Base-by-base conservation (phyloP, 2,113 vertebrate species). In the Cariama cristata region DNA sequence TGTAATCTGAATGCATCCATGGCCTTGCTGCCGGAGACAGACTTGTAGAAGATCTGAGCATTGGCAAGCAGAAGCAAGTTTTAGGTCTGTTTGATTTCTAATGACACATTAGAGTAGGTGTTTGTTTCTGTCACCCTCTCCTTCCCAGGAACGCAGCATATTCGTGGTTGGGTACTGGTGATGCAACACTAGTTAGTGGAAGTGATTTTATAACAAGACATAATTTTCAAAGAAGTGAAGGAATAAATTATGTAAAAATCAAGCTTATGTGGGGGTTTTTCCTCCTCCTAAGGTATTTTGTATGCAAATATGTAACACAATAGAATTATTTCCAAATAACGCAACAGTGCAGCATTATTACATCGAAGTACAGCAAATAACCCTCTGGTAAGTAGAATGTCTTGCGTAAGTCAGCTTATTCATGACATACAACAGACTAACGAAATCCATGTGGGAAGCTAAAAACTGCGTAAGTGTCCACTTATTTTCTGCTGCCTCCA, bases 21-120 rank as follows among this genome's bases (percentile, higher is more conserved):
- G 66, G 66, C 91, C 71, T 93, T 17, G 3, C 53, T 94, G 96
- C 49, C 0, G 21, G 32, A 86, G 88, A 95, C 88, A 94, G 92
- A 79, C 82, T 97, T 95, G 68, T 5, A 94, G 67, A 81, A 63
- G 85, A 88, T 85, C 69, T 79, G 73, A 90, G 74, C 73, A 60
- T 53, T 91, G 94, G 93, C 58, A 88, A 71, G 76, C 56, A 95
- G 90, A 88, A 92, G 72, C 88, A 89, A 88, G 66, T 91, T 95
- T 92, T 82, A 95, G 94, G 84, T 93, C 96, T 95, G 92, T 96
- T 92, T 97, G 94, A 97, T 97, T 97, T 97, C 94, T 96, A 96
- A 97, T 95, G 95, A 96, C 86, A 97, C 93, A 95, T 74, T 86
- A 88, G 94, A 96, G 91, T 88, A 96, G 88, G 80, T 96, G 94